Conservation (phyloP, 2,888 invertebrate genomes). For the Zeuzera pyrina region DNA sequence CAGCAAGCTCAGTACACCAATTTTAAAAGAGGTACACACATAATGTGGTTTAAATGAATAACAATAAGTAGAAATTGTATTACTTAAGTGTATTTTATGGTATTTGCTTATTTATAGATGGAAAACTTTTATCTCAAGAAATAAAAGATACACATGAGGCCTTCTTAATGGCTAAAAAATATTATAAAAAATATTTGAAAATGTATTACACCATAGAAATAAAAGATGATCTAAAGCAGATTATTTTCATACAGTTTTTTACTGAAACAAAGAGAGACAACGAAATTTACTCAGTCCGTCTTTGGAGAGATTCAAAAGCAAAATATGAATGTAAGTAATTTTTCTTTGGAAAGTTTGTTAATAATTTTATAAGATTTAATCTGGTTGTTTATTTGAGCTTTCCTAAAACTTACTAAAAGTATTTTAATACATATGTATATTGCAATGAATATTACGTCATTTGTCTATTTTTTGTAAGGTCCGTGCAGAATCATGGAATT, state of each 20-base stretch:
- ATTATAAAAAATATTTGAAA: conserved; percentile 54
- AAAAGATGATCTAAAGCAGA: conserved; percentile 31
- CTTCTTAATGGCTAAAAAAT: conserved; percentile 60
- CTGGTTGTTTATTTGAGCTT: too few relatives aligned
- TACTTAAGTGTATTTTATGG: not conserved
- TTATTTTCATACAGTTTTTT: conserved; percentile 54
- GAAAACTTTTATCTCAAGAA: conserved; percentile 49
- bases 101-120: conserved; percentile 35
- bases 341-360: too few relatives aligned
- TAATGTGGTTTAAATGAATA: too few relatives aligned
- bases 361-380: too few relatives aligned
- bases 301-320: conserved; percentile 33
- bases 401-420: too few relatives aligned
- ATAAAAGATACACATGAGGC: conserved; percentile 64
- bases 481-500: too few relatives aligned
- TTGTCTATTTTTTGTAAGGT: too few relatives aligned
- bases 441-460: too few relatives aligned
- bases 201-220: conserved; percentile 54
- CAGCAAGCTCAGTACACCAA: conserved; percentile 42
- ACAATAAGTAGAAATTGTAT: too few relatives aligned
- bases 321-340: conserved; percentile 55
- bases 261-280: conserved; percentile 52
- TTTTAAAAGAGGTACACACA: conserved; percentile 41
- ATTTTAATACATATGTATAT: too few relatives aligned
- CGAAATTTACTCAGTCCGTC: conserved; percentile 45